A percentile compares a stretch with the other conserved stretches of the same genome.
These are phyloP conservation scores for Erythrocercus mccallii DNA, from an alignment of 2,113 vertebrate species.

Conservation along the genomic window DNA sequence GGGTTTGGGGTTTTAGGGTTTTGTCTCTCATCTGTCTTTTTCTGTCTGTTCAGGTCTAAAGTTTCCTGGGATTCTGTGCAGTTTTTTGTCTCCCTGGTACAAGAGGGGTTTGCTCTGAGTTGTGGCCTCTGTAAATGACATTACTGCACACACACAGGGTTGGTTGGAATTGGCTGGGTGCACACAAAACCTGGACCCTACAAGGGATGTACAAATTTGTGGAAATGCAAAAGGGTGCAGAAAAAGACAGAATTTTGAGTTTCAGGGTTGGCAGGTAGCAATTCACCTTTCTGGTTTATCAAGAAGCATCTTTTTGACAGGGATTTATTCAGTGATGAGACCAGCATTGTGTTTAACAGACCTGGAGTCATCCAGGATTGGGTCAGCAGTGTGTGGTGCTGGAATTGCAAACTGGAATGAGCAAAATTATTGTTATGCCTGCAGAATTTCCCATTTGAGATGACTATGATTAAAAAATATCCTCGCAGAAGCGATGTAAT, in stretches of 20 bases:
- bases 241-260: neutral
- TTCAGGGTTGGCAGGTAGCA: neutral
- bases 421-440: neutral
- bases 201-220: fast-evolving
- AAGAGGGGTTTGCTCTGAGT: neutral
- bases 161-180: neutral
- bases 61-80: neutral
- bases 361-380: neutral
- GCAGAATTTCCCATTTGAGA: neutral
- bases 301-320: neutral
- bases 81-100: neutral
- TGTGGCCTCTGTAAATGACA: neutral
- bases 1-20: neutral
- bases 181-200: neutral
- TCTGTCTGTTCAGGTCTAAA: neutral
- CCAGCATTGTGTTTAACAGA: neutral
- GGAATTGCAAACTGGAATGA: neutral
- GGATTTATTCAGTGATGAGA: neutral
- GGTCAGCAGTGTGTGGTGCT: neutral
- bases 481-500: neutral
- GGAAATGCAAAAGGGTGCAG: neutral
- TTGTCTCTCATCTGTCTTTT: neutral
- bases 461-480: neutral
- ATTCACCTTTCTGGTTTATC: neutral
- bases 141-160: neutral